These are phyloP conservation scores for Paratilapia polleni DNA, from an alignment of 2,113 vertebrate genomes.

Conservation along the genomic window DNA sequence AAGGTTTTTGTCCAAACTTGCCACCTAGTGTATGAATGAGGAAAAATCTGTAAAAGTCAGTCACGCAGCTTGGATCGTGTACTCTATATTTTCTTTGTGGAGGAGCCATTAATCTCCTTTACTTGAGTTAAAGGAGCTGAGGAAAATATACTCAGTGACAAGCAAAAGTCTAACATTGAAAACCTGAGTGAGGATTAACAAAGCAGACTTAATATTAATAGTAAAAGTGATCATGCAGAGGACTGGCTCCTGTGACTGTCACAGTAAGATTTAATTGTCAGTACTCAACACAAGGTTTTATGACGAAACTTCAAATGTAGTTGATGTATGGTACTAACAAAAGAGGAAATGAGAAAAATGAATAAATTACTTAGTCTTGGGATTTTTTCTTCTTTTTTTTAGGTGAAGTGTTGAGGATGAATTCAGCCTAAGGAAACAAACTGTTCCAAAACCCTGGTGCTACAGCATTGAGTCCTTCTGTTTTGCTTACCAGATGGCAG, in stretches of 20 bases:
- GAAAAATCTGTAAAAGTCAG: background rate
- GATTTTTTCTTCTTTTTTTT: no score
- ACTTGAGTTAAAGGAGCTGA: constrained; percentile 3
- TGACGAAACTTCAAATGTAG: background rate
- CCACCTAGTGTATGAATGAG: constrained; percentile 57
- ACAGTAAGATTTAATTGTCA: background rate
- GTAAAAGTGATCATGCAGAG: background rate
- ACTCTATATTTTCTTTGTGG: background rate
- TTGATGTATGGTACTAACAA: background rate
- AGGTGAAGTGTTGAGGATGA: no score
- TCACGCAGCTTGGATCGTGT: background rate
- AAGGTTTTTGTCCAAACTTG: constrained; percentile 36
- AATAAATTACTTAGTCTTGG: background rate
- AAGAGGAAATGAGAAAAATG: background rate
- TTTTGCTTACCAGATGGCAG: background rate
- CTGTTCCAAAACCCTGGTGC: background rate
- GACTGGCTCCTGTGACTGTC: background rate
- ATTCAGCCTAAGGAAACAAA: background rate
- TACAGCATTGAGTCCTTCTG: background rate
- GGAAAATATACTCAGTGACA: constrained; percentile 5
- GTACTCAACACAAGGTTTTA: background rate
- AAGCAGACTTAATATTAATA: constrained; percentile 1
- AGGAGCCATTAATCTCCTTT: background rate
- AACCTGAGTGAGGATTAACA: background rate
- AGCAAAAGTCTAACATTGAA: background rate